Evolutionary conservation across 2,113 vertebrate genomes (phyloP).

Genomic region (Mesembrinibis cayennensis): DNA sequence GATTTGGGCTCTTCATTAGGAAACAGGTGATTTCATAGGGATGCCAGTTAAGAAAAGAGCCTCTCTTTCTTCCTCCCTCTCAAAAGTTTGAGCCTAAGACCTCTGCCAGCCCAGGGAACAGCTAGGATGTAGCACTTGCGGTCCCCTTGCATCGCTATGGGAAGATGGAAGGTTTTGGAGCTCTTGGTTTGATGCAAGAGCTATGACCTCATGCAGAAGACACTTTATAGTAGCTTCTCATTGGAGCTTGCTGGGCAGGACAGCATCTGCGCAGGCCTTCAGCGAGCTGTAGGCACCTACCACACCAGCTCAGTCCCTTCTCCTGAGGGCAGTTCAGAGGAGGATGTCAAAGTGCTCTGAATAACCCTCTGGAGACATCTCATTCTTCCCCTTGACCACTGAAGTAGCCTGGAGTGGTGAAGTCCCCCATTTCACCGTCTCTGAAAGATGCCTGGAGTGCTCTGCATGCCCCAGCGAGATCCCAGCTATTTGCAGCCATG

Average conservation of each 20-base stretch:
- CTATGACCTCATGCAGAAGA: neutral
- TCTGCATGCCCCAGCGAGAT: neutral
- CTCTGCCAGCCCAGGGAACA: neutral
- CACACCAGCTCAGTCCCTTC: neutral
- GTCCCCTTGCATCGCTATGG: rapidly evolving
- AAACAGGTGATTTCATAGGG: neutral
- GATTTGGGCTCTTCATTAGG: neutral
- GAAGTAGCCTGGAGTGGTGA: neutral
- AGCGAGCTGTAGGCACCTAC: neutral
- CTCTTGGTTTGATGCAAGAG: rapidly evolving
- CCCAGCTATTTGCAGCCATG: neutral
- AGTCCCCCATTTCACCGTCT: rapidly evolving
- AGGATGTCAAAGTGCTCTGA: neutral
- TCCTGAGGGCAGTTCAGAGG: neutral
- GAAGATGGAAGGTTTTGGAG: neutral
- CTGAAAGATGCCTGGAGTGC: neutral
- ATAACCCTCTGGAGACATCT: neutral
- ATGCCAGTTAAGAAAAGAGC: neutral
- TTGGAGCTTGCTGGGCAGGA: neutral
- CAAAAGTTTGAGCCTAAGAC: neutral
- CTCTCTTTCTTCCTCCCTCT: neutral
- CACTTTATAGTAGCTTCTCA: neutral
- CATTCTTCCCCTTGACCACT: neutral
- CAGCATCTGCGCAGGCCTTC: neutral
- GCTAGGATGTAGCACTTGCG: rapidly evolving